Evolutionary conservation across 2,113 vertebrate species (phyloP).

Genomic region (Protomyctophum bolini): DNA sequence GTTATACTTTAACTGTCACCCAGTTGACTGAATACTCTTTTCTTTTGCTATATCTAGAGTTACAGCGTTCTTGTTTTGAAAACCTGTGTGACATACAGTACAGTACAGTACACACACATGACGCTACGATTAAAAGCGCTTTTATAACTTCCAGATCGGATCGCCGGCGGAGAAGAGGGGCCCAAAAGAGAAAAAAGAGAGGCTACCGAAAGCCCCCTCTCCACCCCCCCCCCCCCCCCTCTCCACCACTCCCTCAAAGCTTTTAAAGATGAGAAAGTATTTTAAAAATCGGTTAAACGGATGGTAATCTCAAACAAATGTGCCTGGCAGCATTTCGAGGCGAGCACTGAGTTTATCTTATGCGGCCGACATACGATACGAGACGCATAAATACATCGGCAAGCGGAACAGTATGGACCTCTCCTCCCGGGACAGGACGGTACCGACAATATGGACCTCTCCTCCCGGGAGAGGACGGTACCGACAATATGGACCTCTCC

Average conservation of each 20-base stretch:
- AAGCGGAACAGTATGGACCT: conserved; percentile 36
- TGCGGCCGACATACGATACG: conserved; percentile 19
- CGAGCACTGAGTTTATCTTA: conserved; percentile 16
- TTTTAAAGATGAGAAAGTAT: conserved; percentile 59
- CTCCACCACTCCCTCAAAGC: conserved; percentile 5
- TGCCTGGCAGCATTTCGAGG: conserved; percentile 10
- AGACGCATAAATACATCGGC: conserved; percentile 15
- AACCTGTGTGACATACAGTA: conserved; percentile 57
- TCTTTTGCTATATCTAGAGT: conserved; percentile 54
- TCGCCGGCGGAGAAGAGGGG: background rate
- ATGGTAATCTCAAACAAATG: conserved; percentile 64
- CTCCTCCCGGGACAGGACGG: no score
- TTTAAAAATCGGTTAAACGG: conserved; percentile 49
- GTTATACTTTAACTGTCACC: no score
- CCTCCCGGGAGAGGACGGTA: no score
- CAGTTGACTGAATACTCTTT: conserved; percentile 12
- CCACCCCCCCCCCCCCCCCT: no score
- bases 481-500: no score
- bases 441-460: no score
- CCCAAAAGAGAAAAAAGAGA: conserved; percentile 22
- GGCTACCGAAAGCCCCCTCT: conserved; percentile 62
- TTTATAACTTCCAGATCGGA: conserved; percentile 63
- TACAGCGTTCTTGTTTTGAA: conserved; percentile 73
- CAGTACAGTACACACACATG: conserved; percentile 53
- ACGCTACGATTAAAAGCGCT: conserved; percentile 57